These are phyloP conservation scores for Pagetopsis macropterus DNA, from an alignment of 2,797 vertebrate species.

Conservation along the genomic window DNA sequence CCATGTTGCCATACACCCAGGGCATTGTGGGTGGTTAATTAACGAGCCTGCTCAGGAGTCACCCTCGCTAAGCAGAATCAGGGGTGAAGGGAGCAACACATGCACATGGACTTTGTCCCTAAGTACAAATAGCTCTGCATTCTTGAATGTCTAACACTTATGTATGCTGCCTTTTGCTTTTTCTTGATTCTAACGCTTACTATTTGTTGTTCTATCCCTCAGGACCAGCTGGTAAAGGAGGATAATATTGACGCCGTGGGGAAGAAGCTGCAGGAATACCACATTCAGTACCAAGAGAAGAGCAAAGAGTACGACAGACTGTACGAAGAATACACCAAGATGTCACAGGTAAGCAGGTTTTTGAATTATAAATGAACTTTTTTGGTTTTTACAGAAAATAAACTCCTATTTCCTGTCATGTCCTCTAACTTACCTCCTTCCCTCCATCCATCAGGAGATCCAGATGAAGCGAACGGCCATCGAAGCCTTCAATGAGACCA, in stretches of 20 bases:
- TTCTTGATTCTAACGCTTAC: not conserved
- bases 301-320: conserved; percentile 94
- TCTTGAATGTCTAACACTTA: not conserved
- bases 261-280: conserved; percentile 95
- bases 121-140: conserved; percentile 22
- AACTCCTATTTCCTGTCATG: accelerated
- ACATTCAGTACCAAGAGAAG: conserved; percentile 95
- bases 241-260: conserved; percentile 95
- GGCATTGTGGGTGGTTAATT: conserved; percentile 66
- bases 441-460: conserved; percentile 87
- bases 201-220: conserved; percentile 31
- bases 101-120: not conserved
- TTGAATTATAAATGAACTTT: accelerated
- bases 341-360: conserved; percentile 88
- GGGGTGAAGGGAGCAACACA: conserved; percentile 20
- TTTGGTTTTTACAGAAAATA: not conserved
- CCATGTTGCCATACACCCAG: conserved; percentile 17
- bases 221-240: conserved; percentile 98
- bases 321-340: conserved; percentile 97
- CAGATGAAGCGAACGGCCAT: conserved; percentile 98
- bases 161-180: not conserved
- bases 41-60: conserved; percentile 49
- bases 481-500: conserved; percentile 98
- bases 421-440: not conserved
- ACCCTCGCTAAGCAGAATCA: conserved; percentile 40